These are phyloP conservation scores for Sphyrna mokarran DNA, from an alignment of 2,113 vertebrate species.

Conservation along the genomic window DNA sequence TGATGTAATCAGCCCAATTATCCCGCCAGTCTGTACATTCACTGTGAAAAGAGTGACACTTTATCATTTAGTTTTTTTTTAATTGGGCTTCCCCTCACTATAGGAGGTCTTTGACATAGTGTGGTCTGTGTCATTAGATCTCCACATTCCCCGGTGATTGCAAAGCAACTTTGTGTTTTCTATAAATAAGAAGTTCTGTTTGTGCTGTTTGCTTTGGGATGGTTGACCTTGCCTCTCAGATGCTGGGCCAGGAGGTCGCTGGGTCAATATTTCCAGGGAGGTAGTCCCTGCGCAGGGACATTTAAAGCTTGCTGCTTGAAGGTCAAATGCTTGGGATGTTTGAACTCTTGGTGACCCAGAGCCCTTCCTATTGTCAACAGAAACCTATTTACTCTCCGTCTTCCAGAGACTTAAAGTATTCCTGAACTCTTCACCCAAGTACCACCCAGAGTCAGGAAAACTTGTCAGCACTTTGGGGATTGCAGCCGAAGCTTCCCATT, in stretches of 20 bases:
- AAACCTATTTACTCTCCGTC: background rate
- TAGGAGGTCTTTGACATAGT: background rate
- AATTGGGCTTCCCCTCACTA: background rate
- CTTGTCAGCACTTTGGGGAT: background rate
- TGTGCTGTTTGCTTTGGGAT: background rate
- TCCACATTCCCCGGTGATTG: background rate
- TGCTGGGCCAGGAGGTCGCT: background rate
- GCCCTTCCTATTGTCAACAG: background rate
- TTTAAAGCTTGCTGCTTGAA: background rate
- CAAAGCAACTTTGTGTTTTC: background rate
- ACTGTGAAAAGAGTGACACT: background rate
- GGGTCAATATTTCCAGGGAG: background rate
- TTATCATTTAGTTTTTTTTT: background rate
- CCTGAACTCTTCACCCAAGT: constrained; percentile 13
- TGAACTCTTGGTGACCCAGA: background rate
- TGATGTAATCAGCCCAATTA: background rate
- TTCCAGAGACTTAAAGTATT: background rate
- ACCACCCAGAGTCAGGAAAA: background rate
- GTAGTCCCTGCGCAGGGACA: background rate
- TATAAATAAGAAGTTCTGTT: background rate
- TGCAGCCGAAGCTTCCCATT: background rate
- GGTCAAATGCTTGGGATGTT: background rate
- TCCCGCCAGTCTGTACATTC: background rate
- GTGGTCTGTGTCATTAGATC: background rate
- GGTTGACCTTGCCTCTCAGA: background rate